These are phyloP conservation scores for Teleiodes luculella DNA, from an alignment of 2,888 invertebrate genomes.

Conservation along the genomic window DNA sequence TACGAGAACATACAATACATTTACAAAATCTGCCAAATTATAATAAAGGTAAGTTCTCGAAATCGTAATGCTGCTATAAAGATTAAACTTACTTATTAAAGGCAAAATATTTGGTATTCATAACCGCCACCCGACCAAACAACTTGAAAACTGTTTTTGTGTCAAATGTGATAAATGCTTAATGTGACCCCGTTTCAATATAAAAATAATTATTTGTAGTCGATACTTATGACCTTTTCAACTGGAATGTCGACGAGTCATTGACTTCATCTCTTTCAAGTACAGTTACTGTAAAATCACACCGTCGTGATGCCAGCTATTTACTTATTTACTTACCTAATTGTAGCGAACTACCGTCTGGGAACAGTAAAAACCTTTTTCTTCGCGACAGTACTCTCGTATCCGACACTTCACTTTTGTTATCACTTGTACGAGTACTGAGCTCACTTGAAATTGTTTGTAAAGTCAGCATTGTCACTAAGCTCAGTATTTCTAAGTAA, in stretches of 20 bases:
- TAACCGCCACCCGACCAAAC: too few species aligned
- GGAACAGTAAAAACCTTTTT: slow-evolving; percentile 79
- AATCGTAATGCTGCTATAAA: too few species aligned
- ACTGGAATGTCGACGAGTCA: background rate
- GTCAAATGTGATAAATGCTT: too few species aligned
- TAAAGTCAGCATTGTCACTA: background rate
- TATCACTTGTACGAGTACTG: slow-evolving; percentile 35
- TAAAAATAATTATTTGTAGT: too few species aligned
- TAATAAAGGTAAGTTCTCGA: too few species aligned
- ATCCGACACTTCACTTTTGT: slow-evolving; percentile 35
- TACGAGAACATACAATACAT: too few species aligned
- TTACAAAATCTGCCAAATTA: too few species aligned
- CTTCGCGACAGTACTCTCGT: slow-evolving; percentile 67
- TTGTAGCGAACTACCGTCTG: slow-evolving; percentile 80
- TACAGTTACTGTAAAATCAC: background rate
- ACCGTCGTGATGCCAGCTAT: slow-evolving; percentile 28
- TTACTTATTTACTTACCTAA: slow-evolving; percentile 71
- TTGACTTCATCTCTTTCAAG: background rate
- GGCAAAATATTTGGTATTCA: too few species aligned
- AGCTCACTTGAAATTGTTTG: slow-evolving; percentile 36
- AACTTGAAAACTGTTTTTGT: too few species aligned
- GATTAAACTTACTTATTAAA: too few species aligned
- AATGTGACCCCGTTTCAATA: too few species aligned
- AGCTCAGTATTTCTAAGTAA: background rate
- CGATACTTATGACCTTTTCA: background rate